These are phyloP conservation scores for Arremon aurantiirostris DNA, from an alignment of 2,797 vertebrate genomes.

Conservation along the genomic window DNA sequence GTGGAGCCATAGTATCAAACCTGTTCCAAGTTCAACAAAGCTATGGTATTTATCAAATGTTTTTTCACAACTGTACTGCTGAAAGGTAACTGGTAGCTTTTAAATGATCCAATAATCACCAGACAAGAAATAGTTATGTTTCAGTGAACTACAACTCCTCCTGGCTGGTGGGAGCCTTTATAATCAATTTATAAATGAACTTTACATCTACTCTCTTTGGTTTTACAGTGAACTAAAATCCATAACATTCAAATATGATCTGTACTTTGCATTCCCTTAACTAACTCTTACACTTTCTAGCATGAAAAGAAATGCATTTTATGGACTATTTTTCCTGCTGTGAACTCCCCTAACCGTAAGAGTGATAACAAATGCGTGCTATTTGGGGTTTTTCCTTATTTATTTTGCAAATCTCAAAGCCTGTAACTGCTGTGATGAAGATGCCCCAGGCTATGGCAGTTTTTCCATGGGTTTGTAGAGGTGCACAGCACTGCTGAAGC, in stretches of 20 bases:
- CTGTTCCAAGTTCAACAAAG: background rate
- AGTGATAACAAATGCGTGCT: background rate
- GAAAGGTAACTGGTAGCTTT: background rate
- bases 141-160: background rate
- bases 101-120: background rate
- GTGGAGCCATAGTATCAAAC: background rate
- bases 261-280: background rate
- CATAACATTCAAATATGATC: background rate
- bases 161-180: background rate
- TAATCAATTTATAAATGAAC: background rate
- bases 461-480: background rate
- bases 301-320: background rate
- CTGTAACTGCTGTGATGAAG: background rate
- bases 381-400: background rate
- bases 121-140: background rate
- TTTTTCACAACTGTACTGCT: background rate
- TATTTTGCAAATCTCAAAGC: background rate
- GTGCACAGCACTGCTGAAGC: background rate
- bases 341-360: fast-evolving
- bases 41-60: background rate
- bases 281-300: background rate
- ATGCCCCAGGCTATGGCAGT: background rate
- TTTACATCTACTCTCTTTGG: background rate
- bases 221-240: background rate
- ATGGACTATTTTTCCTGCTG: background rate